A percentile compares a stretch with the other conserved stretches of the same genome.
phyloP scores from a whole-genome alignment of 2,797 vertebrate genomes.

The Chlorospingus semifuscus region DNA sequence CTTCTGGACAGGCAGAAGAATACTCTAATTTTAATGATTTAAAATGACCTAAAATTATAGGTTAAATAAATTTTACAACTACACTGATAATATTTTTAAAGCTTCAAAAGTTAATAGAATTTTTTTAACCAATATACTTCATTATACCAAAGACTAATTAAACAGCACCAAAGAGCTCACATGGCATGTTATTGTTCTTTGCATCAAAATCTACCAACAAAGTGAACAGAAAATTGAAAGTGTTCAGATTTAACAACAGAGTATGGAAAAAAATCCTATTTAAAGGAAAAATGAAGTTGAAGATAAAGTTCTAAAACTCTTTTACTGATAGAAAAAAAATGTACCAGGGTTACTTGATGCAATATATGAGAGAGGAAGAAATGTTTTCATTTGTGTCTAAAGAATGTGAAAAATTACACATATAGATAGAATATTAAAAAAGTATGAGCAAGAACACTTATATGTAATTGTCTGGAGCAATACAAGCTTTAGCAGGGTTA shows the following conservation, averaged over 20 bases:
- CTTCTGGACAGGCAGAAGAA: not conserved
- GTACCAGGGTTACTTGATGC: not conserved
- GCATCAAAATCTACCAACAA: not conserved
- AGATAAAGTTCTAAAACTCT: not conserved
- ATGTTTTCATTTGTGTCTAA: not conserved
- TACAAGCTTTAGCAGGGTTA: not conserved
- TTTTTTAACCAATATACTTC: not conserved
- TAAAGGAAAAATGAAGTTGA: not conserved
- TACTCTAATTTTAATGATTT: not conserved
- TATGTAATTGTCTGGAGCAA: not conserved
- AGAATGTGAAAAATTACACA: not conserved
- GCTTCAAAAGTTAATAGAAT: not conserved
- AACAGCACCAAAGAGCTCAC: not conserved
- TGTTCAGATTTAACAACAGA: not conserved
- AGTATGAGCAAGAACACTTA: not conserved
- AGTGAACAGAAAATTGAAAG: not conserved
- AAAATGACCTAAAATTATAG: not conserved
- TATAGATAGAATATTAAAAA: no score
- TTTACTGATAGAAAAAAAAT: not conserved
- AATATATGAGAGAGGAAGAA: not conserved
- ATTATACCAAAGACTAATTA: not conserved
- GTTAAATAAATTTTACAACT: not conserved
- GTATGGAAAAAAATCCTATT: not conserved
- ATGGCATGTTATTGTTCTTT: accelerated
- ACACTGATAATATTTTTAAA: not conserved